Evolutionary conservation across 2,888 invertebrate genomes (phyloP).

Genomic region (Tipula vernalis): DNA sequence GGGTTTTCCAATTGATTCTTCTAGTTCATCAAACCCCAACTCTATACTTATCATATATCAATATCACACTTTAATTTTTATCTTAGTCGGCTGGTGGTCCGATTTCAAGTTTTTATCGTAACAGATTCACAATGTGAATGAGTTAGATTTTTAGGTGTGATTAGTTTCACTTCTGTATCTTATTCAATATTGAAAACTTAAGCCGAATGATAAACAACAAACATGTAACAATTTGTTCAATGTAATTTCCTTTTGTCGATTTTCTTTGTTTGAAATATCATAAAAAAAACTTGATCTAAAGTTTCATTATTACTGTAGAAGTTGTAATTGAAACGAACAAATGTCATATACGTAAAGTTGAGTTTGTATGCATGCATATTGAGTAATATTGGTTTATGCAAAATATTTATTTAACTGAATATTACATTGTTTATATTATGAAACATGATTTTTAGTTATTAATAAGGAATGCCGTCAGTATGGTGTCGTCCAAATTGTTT

Average conservation of each 20-base stretch:
- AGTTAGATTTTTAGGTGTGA: neutral
- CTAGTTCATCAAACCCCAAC: neutral
- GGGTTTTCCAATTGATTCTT: neutral
- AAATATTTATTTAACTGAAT: no score
- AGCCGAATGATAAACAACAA: neutral
- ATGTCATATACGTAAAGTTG: no score
- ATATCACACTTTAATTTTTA: neutral
- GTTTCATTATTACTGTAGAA: neutral
- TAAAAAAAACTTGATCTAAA: neutral
- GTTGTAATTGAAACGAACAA: no score
- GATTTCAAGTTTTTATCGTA: neutral
- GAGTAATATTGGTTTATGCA: no score
- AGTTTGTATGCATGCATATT: no score
- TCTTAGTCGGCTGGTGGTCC: neutral
- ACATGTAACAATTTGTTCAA: neutral
- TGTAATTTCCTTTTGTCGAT: neutral
- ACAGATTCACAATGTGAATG: neutral
- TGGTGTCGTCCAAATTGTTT: no score
- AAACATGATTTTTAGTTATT: no score
- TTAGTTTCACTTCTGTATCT: neutral
- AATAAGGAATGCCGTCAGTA: no score
- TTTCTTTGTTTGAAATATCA: neutral
- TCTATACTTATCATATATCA: neutral
- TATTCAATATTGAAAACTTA: neutral
- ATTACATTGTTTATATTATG: no score